Base-by-base conservation (phyloP, 1,140 invertebrate species). In the Luehdorfia chinensis region DNA sequence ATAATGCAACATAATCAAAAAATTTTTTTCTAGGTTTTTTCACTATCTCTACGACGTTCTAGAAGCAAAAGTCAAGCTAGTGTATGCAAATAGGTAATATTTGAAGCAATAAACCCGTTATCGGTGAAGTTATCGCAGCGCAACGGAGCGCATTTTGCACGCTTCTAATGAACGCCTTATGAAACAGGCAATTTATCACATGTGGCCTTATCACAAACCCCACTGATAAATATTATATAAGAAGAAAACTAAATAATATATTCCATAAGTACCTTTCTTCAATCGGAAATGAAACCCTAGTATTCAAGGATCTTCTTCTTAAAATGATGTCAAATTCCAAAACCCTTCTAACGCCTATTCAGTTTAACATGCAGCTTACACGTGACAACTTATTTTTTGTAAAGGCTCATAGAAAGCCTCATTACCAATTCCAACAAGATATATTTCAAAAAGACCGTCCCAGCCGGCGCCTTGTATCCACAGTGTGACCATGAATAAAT, bases 181-280 rank as follows among this genome's bases (percentile, higher is more conserved):
- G 79, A 85, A 85, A 81, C 74, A 79, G 77, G 74, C 74, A 84
- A 84, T 85, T 85, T 85, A 85, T 85, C 77, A 84, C 79, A 85
- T 78, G 43, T 50, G 44, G 57, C 72, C 74, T 83, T 83, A 83
- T 85, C 81, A 84, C 50, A 66, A 63, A 70, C 67, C 65, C 60
- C 54, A 71, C 62, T 81, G 75, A 83, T 80, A 85, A 80, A 71
- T 75, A 71, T 80, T 78, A 84, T 79, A 74, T 62, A 58, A 62
- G 58, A 75, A 75, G 64, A 69, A 81, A 77, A 69, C 66, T 71
- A 74, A 76, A 83, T 70, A 77, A 77, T 76, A 62, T 63, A 57
- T 28, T 55, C 55, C 53, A 50, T 70, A 50, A 52, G 28, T 55
- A 36, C 47, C 28, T 47, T 51, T 13, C 47, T 48, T 50, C 18